Conservation (phyloP, 2,797 vertebrate genomes). For the Danio choprae region DNA sequence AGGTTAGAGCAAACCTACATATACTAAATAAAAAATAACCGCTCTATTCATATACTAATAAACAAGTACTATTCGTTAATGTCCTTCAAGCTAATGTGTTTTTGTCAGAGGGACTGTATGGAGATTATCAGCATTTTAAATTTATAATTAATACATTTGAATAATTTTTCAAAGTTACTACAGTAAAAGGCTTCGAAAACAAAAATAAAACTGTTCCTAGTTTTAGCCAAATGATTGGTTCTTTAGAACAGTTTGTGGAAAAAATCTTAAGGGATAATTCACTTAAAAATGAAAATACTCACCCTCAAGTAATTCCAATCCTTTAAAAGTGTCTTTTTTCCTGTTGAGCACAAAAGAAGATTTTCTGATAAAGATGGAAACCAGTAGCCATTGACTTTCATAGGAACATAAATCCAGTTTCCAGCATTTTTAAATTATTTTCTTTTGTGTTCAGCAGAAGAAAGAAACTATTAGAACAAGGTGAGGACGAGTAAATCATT, state of each 20-base stretch:
- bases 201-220: not conserved
- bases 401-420: no score
- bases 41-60: not conserved
- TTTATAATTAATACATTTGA: slow-evolving; percentile 4
- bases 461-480: no score
- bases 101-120: not conserved
- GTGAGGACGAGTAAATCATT: no score
- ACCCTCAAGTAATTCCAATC: no score
- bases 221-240: not conserved
- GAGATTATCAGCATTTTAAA: slow-evolving; percentile 3
- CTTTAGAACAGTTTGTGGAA: not conserved
- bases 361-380: no score
- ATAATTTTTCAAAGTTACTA: not conserved
- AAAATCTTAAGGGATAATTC: not conserved
- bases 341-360: no score
- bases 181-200: slow-evolving; percentile 2
- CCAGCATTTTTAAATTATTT: no score
- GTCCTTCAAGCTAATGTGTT: not conserved
- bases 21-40: not conserved
- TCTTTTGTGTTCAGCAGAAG: no score
- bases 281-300: no score
- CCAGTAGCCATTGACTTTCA: no score
- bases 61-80: not conserved
- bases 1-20: not conserved
- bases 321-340: no score